Percentiles rank a stretch among this genome's conserved stretches.
Conservation (phyloP, 1,140 invertebrate species). For the Danaus plexippus region DNA sequence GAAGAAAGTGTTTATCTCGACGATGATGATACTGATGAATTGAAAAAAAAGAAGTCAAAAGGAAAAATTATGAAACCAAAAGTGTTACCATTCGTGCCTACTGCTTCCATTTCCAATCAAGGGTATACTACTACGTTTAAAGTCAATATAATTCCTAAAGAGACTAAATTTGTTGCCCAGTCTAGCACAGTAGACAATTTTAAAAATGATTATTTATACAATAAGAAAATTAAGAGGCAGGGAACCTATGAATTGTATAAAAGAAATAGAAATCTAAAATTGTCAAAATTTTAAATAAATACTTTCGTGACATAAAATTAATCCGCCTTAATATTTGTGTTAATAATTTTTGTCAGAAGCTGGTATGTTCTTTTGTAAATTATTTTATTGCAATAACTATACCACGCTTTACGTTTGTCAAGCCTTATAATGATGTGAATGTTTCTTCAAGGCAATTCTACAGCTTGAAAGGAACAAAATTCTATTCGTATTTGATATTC, state of each 20-base stretch:
- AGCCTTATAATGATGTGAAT: too few relatives aligned
- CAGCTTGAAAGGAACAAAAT: too few relatives aligned
- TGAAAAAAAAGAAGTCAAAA: conserved; percentile 35
- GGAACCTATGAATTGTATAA: conserved; percentile 51
- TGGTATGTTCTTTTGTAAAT: too few relatives aligned
- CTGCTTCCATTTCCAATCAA: conserved; percentile 42
- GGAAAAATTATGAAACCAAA: conserved; percentile 38
- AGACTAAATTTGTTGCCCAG: conserved; percentile 47
- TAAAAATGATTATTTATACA: conserved; percentile 41
- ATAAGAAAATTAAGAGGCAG: conserved; percentile 42
- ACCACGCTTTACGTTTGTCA: too few relatives aligned
- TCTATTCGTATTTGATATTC: too few relatives aligned
- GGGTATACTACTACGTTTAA: conserved; percentile 57
- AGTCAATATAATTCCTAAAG: conserved; percentile 42
- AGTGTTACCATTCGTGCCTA: conserved; percentile 56
- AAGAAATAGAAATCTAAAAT: conserved; percentile 48
- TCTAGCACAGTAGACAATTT: conserved; percentile 36
- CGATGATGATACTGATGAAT: conserved; percentile 24
- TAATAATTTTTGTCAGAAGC: too few relatives aligned
- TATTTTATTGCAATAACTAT: too few relatives aligned
- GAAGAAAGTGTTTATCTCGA: conserved; percentile 60
- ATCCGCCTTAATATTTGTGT: too few relatives aligned
- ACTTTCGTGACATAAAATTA: neutral
- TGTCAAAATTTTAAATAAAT: conserved; percentile 52
- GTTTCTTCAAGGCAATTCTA: too few relatives aligned